These are phyloP conservation scores for Hemicentrotus pulcherrimus DNA, from an alignment of 35 echinoderm and acorn worm species.

Conservation along the genomic window DNA sequence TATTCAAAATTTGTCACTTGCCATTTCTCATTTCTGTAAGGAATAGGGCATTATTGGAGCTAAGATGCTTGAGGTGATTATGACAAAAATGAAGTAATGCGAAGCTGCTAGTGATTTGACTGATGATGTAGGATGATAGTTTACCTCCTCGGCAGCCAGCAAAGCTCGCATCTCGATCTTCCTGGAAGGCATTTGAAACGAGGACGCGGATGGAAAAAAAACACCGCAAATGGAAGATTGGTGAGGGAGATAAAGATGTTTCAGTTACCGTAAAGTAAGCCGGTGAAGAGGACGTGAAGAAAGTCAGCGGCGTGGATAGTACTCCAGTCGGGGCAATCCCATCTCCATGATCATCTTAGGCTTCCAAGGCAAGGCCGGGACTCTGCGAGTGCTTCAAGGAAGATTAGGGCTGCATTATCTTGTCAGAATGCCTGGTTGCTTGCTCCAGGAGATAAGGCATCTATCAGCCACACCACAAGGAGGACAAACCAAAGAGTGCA, in stretches of 20 bases:
- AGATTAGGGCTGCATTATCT: conserved; percentile 54
- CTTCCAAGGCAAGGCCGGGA: background rate
- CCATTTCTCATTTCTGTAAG: too few relatives aligned
- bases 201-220: background rate
- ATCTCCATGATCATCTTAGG: background rate
- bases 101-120: background rate
- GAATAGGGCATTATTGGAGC: background rate
- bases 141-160: background rate
- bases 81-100: background rate
- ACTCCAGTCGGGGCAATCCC: background rate
- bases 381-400: background rate
- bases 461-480: conserved; percentile 28
- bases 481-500: conserved; percentile 9
- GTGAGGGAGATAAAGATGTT: conserved; percentile 17
- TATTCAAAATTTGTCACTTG: too few relatives aligned
- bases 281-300: background rate
- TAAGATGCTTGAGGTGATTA: background rate
- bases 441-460: conserved; percentile 8
- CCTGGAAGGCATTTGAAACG: background rate
- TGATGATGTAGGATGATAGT: conserved; percentile 18
- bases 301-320: background rate
- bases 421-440: conserved; percentile 40
- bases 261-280: background rate
- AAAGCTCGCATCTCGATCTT: background rate
- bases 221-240: background rate